A percentile compares a stretch with the other conserved stretches of the same genome.
Evolutionary conservation across 2,797 vertebrate species (phyloP).

Genomic region (Ciconia nigra): DNA sequence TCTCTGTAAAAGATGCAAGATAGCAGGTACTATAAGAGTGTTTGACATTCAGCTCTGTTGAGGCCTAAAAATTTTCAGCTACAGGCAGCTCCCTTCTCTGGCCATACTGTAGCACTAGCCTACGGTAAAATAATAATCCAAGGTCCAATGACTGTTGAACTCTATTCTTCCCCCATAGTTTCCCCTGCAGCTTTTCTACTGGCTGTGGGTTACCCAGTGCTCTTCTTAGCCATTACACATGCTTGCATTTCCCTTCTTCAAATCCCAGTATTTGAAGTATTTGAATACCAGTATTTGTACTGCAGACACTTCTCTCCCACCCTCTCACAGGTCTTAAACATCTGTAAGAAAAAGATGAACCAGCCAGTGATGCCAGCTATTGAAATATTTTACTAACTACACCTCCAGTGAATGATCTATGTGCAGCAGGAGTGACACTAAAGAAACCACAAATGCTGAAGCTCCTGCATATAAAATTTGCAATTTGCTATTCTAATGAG

Average conservation of each 20-base stretch:
- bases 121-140: neutral
- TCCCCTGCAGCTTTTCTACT: neutral
- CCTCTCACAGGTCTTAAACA: neutral
- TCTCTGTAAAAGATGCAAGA: neutral
- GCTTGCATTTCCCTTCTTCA: neutral
- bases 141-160: neutral
- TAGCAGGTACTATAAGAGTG: neutral
- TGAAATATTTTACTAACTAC: neutral
- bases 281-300: neutral
- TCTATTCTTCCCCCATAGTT: neutral
- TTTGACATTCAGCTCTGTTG: neutral
- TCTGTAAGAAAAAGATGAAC: neutral
- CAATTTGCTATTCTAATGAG: neutral
- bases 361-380: neutral
- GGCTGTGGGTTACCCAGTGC: fast-evolving
- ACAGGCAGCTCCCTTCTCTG: neutral
- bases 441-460: neutral
- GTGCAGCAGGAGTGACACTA: neutral
- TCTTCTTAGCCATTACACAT: neutral
- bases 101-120: neutral
- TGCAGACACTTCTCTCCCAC: neutral
- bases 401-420: neutral
- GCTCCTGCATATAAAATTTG: neutral
- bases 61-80: neutral
- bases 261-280: neutral